phyloP scores from a whole-genome alignment of 64 coral and sea anemone genomes.

The Cladopsammia gracilis region DNA sequence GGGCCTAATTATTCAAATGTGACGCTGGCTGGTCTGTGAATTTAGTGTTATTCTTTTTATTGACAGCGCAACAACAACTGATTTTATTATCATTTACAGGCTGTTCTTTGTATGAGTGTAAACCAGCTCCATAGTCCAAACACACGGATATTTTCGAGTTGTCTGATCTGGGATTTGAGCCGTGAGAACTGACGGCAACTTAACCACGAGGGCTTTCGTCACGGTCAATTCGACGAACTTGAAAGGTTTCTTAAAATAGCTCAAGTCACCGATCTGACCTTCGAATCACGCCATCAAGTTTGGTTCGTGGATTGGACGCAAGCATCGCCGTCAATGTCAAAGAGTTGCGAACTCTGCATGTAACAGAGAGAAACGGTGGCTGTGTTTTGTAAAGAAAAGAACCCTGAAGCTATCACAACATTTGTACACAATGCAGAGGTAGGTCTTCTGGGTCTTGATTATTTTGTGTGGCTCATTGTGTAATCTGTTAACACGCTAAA shows the following conservation, averaged over 20 bases:
- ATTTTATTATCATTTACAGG: neutral
- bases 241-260: conserved; percentile 38
- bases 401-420: neutral
- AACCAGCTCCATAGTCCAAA: neutral
- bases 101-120: neutral
- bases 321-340: neutral
- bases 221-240: neutral
- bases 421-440: conserved; percentile 28
- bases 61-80: neutral
- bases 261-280: conserved; percentile 21
- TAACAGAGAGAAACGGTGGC: neutral
- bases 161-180: neutral
- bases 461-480: neutral
- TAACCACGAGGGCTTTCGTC: neutral
- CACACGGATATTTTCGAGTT: neutral
- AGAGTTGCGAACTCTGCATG: neutral
- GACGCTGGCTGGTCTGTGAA: neutral
- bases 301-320: neutral
- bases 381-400: neutral
- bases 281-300: conserved; percentile 40
- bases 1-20: conserved; percentile 38
- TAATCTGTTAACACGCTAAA: neutral
- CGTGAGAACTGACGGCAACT: neutral
- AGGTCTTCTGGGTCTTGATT: neutral
- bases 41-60: conserved; percentile 5